These are phyloP conservation scores for Polymixis lichenea DNA, from an alignment of 2,888 invertebrate genomes.

Conservation along the genomic window DNA sequence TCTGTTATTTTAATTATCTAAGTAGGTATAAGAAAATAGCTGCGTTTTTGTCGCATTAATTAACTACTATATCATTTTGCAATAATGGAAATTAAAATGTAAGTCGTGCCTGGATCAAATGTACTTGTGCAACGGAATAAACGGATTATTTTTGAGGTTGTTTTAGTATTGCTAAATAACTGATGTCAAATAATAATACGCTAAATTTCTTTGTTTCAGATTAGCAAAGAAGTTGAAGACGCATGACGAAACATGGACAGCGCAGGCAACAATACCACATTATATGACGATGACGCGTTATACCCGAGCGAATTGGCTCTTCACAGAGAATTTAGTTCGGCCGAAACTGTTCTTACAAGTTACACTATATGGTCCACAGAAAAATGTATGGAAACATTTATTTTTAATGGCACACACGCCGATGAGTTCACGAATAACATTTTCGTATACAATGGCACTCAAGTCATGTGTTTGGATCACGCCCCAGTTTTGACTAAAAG, in stretches of 20 bases:
- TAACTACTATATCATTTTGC: background rate
- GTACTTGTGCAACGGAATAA: background rate
- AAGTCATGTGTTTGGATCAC: conserved; percentile 90
- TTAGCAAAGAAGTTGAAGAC: conserved; percentile 69
- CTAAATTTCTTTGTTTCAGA: conserved; percentile 79
- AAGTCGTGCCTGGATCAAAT: background rate
- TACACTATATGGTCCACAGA: conserved; percentile 81
- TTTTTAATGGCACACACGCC: conserved; percentile 75
- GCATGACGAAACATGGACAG: conserved; percentile 88
- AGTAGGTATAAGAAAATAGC: background rate
- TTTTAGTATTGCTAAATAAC: background rate
- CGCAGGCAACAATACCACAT: conserved; percentile 88
- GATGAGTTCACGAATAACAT: conserved; percentile 73
- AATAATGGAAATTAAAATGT: background rate
- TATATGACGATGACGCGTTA: conserved; percentile 79
- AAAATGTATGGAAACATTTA: conserved; percentile 77
- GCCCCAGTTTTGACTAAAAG: conserved; percentile 92
- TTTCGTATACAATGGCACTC: conserved; percentile 80
- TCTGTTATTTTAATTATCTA: background rate
- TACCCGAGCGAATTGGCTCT: conserved; percentile 73
- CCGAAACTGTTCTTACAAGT: conserved; percentile 69
- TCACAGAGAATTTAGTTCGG: conserved; percentile 72
- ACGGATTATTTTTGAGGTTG: conserved; percentile 2
- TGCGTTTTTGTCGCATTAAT: background rate
- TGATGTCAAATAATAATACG: conserved; percentile 6